phyloP scores from a whole-genome alignment of 2,888 invertebrate genomes.

The Drepanosiphum platanoidis region DNA sequence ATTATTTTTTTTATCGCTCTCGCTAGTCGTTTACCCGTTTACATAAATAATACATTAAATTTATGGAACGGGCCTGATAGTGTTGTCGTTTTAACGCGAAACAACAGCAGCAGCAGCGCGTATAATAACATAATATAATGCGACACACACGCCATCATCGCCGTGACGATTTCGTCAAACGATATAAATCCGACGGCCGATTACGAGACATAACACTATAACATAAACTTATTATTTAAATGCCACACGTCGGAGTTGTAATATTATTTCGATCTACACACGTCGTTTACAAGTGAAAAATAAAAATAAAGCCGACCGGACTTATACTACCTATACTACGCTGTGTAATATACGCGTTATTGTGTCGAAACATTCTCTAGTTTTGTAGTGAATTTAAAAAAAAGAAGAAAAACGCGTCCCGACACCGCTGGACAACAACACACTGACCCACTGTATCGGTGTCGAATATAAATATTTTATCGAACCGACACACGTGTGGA shows the following conservation, averaged over 20 bases:
- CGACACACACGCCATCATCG: no score
- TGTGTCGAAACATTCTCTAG: not conserved
- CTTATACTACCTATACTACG: not conserved
- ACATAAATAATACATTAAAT: not conserved
- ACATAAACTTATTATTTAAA: no score
- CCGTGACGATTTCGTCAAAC: not conserved
- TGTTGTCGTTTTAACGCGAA: not conserved
- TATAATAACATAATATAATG: not conserved
- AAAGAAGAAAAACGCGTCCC: not conserved
- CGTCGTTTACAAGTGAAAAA: not conserved
- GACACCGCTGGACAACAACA: not conserved
- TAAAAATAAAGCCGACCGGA: not conserved
- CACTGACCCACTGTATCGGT: conserved; percentile 39
- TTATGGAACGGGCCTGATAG: not conserved
- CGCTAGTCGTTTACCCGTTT: not conserved
- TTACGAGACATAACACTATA: no score
- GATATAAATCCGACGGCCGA: not conserved
- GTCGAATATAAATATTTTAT: conserved; percentile 37
- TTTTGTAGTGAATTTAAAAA: not conserved
- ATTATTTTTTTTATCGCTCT: not conserved
- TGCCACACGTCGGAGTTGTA: no score
- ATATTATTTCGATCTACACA: not conserved
- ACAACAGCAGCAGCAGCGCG: not conserved
- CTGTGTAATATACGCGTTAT: no score
- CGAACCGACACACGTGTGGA: conserved; percentile 30